phyloP scores from a whole-genome alignment of 2,797 vertebrate genomes.

The Fistularia commersonii region DNA sequence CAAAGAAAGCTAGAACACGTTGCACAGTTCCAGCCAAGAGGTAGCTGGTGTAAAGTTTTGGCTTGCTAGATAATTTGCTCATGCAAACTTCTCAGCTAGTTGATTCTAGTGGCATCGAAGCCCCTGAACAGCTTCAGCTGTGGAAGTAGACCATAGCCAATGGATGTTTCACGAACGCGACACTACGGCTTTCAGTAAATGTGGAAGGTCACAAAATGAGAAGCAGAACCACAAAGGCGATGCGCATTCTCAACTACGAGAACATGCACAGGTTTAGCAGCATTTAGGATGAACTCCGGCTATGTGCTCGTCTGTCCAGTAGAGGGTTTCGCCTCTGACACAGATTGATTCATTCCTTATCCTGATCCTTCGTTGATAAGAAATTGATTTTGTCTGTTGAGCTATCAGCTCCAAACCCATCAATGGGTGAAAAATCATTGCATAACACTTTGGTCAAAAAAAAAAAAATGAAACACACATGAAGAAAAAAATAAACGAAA shows the following conservation, averaged over 20 bases:
- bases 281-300: slow-evolving; percentile 46
- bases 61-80: no score
- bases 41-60: no score
- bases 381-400: slow-evolving; percentile 42
- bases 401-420: slow-evolving; percentile 60
- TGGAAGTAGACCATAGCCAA: neutral
- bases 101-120: no score
- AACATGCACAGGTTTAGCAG: slow-evolving; percentile 42
- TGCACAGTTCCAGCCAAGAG: no score
- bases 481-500: slow-evolving; percentile 16
- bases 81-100: no score
- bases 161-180: neutral
- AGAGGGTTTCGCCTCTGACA: slow-evolving; percentile 47
- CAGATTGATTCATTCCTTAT: slow-evolving; percentile 66
- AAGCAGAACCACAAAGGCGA: slow-evolving; percentile 11
- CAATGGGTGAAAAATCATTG: slow-evolving; percentile 64
- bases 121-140: no score
- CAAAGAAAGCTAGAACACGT: no score
- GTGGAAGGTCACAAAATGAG: slow-evolving; percentile 3
- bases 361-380: slow-evolving; percentile 68
- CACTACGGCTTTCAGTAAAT: no score
- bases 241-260: slow-evolving; percentile 29
- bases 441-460: slow-evolving; percentile 78
- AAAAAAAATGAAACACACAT: slow-evolving; percentile 17
- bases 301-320: slow-evolving; percentile 45